A percentile compares a stretch with the other conserved stretches of the same genome.
phyloP scores from a whole-genome alignment of 2,113 vertebrate genomes.

The Fregetta grallaria region DNA sequence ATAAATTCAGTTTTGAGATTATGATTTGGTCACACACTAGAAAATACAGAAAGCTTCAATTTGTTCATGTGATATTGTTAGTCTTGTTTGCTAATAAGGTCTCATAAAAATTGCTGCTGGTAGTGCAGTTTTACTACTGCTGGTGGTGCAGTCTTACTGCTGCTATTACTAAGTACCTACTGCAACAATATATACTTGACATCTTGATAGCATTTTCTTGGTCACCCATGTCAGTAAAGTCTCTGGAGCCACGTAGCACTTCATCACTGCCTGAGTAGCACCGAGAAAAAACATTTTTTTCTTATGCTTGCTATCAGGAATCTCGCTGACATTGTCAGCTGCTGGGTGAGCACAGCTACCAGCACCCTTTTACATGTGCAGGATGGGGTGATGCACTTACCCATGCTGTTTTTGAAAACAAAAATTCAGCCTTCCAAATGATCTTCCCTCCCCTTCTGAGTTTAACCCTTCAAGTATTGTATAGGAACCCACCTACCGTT shows the following conservation, averaged over 20 bases:
- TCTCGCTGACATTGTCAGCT: not conserved
- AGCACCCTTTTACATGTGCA: not conserved
- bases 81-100: not conserved
- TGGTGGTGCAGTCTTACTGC: not conserved
- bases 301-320: not conserved
- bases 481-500: fast-evolving
- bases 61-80: not conserved
- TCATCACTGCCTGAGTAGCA: not conserved
- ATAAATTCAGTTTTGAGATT: not conserved
- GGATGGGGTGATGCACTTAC: not conserved
- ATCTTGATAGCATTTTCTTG: not conserved
- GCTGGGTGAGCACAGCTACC: not conserved
- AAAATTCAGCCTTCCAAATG: not conserved
- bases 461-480: not conserved
- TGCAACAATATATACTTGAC: not conserved
- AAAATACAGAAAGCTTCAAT: not conserved
- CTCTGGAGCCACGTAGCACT: not conserved
- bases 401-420: not conserved
- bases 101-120: not conserved
- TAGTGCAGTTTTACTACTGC: not conserved
- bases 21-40: not conserved
- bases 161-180: not conserved
- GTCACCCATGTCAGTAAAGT: not conserved
- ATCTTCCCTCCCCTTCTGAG: not conserved
- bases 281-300: not conserved